Percentiles rank a stretch among this genome's conserved stretches.
Conservation (phyloP, 2,888 invertebrate genomes). For the Lochmaea capreae region DNA sequence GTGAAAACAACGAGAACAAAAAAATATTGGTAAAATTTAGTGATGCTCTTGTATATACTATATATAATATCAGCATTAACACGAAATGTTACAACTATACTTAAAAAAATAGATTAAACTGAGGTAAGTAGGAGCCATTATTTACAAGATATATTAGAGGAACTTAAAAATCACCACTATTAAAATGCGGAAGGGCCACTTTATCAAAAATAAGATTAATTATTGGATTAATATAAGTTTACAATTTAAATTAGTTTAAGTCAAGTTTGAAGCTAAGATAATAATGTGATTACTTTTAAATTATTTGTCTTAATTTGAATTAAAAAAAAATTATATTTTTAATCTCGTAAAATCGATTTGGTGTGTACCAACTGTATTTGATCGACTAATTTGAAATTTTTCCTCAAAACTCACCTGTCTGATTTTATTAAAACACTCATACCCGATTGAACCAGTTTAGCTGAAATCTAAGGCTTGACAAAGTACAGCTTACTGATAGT, state of each 20-base stretch:
- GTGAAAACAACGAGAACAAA: conserved; percentile 37
- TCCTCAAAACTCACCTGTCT: background rate
- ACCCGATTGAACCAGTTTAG: too few relatives aligned
- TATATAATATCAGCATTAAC: conserved; percentile 45
- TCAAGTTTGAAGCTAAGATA: background rate
- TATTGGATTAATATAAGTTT: background rate
- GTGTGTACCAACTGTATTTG: conserved; percentile 1
- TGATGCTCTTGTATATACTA: conserved; percentile 41
- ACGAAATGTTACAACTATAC: conserved; percentile 44
- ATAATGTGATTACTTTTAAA: background rate
- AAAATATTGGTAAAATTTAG: conserved; percentile 41
- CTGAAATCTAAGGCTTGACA: too few relatives aligned
- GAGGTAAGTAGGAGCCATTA: conserved; percentile 46
- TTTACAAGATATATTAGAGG: conserved; percentile 43
- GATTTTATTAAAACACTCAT: background rate
- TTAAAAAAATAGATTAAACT: conserved; percentile 34
- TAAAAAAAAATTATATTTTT: background rate
- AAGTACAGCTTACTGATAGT: too few relatives aligned
- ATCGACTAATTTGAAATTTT: background rate
- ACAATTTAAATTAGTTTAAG: background rate
- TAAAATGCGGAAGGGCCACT: conserved; percentile 20
- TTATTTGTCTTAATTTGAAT: background rate
- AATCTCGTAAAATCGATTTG: conserved; percentile 13
- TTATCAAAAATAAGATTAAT: background rate
- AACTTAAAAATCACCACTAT: conserved; percentile 31